A percentile compares a stretch with the other conserved stretches of the same genome.
Conservation (phyloP, 2,888 invertebrate genomes). For the Noctua comes region DNA sequence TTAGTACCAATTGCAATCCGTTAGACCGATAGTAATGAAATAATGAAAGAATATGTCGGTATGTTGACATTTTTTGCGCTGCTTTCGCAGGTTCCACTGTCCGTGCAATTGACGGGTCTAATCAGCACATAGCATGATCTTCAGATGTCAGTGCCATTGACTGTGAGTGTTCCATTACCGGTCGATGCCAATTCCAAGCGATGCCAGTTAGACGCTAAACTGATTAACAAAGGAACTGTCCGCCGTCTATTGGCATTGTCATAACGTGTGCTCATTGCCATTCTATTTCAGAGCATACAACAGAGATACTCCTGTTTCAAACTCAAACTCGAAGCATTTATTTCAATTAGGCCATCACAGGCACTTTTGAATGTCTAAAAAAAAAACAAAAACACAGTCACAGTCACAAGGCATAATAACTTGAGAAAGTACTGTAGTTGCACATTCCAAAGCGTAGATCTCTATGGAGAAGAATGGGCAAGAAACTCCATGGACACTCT, state of each 20-base stretch:
- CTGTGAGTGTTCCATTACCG: conserved; percentile 10
- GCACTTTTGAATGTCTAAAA: too few relatives aligned
- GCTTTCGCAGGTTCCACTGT: neutral
- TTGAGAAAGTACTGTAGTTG: too few relatives aligned
- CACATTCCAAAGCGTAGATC: too few relatives aligned
- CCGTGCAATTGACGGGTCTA: neutral
- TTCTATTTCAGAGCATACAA: neutral
- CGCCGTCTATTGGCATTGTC: neutral
- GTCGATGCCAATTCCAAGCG: neutral
- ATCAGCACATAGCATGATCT: neutral
- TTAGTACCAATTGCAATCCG: neutral
- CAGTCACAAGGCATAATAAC: too few relatives aligned
- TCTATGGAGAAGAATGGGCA: too few relatives aligned
- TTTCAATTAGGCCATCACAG: too few relatives aligned
- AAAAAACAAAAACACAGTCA: too few relatives aligned
- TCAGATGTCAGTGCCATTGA: neutral
- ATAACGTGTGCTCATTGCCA: neutral
- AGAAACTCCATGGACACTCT: too few relatives aligned
- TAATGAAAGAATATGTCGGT: too few relatives aligned
- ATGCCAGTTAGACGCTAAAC: neutral
- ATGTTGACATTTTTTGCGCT: neutral
- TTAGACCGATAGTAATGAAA: neutral
- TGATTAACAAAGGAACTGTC: neutral
- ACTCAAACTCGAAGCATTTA: too few relatives aligned
- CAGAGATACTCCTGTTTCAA: neutral